Conservation (phyloP, 1,140 invertebrate species). For the Dendroctonus ponderosae region DNA sequence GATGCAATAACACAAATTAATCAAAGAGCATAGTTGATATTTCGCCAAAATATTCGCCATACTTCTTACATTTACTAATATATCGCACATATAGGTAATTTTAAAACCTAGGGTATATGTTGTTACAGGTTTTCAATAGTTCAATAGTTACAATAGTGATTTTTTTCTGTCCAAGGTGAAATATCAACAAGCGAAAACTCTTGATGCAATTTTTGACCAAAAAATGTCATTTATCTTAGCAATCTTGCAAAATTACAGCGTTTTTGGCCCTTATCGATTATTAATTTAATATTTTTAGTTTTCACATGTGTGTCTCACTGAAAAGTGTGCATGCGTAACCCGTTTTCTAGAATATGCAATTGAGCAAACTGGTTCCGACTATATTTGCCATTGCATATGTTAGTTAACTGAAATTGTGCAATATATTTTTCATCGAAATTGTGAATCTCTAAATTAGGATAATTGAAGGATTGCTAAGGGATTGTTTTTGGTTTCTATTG, state of each 20-base stretch:
- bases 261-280: conserved; percentile 11
- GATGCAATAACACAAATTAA: not conserved
- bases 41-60: conserved; percentile 20
- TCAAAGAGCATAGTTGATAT: conserved; percentile 10
- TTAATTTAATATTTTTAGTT: conserved; percentile 15
- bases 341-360: too few relatives aligned
- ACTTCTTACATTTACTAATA: conserved; percentile 12
- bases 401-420: conserved; percentile 10
- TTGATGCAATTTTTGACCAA: conserved; percentile 29
- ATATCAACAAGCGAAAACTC: conserved; percentile 12
- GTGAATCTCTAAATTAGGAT: not conserved
- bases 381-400: not conserved
- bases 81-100: conserved; percentile 19
- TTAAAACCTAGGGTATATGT: conserved; percentile 14
- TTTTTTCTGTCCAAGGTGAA: conserved; percentile 16
- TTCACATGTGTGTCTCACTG: too few relatives aligned
- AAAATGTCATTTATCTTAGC: conserved; percentile 7
- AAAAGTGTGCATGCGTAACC: too few relatives aligned
- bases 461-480: conserved; percentile 10
- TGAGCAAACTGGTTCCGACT: not conserved
- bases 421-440: conserved; percentile 17
- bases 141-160: conserved; percentile 29
- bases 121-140: conserved; percentile 27
- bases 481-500: conserved; percentile 10
- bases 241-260: conserved; percentile 13